These are phyloP conservation scores for Anastrepha ludens DNA, from an alignment of 1,140 invertebrate species.

Conservation along the genomic window DNA sequence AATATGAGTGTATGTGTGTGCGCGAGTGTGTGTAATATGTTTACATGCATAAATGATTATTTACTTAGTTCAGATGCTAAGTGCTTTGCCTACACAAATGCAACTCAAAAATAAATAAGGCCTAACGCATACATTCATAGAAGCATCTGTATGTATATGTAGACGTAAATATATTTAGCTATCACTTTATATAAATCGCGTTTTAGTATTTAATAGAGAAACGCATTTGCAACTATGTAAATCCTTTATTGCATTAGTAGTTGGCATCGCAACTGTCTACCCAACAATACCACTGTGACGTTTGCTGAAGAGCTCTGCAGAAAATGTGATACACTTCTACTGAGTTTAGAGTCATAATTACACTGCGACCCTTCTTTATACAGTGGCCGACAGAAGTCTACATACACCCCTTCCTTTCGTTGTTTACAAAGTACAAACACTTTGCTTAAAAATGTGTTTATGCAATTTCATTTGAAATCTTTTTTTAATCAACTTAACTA, in stretches of 20 bases:
- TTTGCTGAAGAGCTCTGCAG: not conserved
- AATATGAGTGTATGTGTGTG: not conserved
- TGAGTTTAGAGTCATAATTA: no score
- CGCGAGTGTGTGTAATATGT: no score
- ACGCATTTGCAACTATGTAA: constrained; percentile 24
- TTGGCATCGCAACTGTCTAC: constrained; percentile 25
- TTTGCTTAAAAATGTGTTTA: no score
- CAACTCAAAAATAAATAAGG: not conserved
- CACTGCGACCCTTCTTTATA: no score
- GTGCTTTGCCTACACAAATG: not conserved
- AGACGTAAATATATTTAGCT: not conserved
- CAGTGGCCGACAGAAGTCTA: no score
- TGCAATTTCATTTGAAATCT: no score
- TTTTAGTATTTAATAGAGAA: not conserved
- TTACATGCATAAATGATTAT: constrained; percentile 34
- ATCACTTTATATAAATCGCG: not conserved
- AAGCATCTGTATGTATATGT: not conserved
- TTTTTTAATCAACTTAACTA: no score
- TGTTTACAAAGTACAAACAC: no score
- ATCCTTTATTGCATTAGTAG: constrained; percentile 36
- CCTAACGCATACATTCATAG: not conserved
- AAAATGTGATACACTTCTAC: no score
- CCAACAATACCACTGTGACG: constrained; percentile 8
- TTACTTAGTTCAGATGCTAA: constrained; percentile 29
- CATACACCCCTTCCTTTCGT: no score